phyloP scores from a whole-genome alignment of 2,113 vertebrate species.

The Laterallus jamaicensis region DNA sequence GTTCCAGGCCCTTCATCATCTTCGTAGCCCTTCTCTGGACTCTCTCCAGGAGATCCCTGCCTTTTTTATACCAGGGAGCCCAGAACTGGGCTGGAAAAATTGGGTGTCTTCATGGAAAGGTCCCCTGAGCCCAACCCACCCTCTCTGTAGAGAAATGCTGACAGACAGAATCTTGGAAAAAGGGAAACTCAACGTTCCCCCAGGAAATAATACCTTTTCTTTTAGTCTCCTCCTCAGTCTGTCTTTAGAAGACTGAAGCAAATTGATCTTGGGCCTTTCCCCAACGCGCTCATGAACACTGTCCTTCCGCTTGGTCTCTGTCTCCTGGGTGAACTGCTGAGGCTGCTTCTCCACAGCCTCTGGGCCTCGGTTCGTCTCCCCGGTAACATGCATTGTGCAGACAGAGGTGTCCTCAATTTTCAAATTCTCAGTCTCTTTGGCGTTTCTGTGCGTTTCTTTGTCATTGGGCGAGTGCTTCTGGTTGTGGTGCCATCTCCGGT shows the following conservation, averaged over 20 bases:
- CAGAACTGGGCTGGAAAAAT: background rate
- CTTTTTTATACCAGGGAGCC: no score
- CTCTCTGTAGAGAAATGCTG: background rate
- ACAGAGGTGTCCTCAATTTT: conserved; percentile 74
- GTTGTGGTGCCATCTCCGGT: conserved; percentile 93
- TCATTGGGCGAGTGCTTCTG: conserved; percentile 80
- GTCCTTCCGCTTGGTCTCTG: conserved; percentile 73
- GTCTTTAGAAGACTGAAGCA: conserved; percentile 97
- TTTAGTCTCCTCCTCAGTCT: conserved; percentile 92
- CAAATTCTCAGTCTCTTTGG: conserved; percentile 88
- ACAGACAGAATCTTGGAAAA: background rate
- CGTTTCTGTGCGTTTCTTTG: conserved; percentile 77
- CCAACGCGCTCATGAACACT: conserved; percentile 61
- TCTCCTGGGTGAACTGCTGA: conserved; percentile 56
- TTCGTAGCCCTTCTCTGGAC: no score
- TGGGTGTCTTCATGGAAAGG: background rate
- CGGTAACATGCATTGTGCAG: conserved; percentile 26
- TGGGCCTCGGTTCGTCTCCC: conserved; percentile 60
- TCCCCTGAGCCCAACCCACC: background rate
- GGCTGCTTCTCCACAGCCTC: conserved; percentile 67
- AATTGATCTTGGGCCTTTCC: conserved; percentile 85
- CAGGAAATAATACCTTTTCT: conserved; percentile 84
- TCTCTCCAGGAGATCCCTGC: no score
- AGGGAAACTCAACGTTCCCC: background rate
- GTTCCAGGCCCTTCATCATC: no score